Evolutionary conservation across 2,797 vertebrate species (phyloP).

Genomic region (Onychomys torridus): DNA sequence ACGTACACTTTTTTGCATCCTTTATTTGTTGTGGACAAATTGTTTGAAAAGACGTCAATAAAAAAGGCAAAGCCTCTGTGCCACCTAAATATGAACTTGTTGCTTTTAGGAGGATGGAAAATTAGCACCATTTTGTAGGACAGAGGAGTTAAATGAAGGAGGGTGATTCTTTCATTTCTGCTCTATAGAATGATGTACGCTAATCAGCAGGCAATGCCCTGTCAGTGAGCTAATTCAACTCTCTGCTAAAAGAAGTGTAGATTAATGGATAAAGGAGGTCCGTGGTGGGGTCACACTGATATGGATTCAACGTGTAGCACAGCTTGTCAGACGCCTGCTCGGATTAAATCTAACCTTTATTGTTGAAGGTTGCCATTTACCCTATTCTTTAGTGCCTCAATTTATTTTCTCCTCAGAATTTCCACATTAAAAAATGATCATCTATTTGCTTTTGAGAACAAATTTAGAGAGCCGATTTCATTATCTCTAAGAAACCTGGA

Average conservation of each 20-base stretch:
- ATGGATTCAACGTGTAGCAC: constrained; percentile 94
- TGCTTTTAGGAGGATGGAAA: constrained; percentile 88
- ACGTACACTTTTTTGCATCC: constrained; percentile 31
- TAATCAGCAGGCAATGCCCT: constrained; percentile 95
- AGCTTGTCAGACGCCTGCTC: constrained; percentile 98
- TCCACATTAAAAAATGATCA: constrained; percentile 94
- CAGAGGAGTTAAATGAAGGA: constrained; percentile 90
- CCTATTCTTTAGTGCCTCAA: constrained; percentile 94
- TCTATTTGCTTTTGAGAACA: constrained; percentile 92
- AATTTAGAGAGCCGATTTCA: constrained; percentile 90
- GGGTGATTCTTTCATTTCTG: constrained; percentile 90
- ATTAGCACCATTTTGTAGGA: constrained; percentile 90
- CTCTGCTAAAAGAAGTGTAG: constrained; percentile 97
- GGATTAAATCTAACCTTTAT: constrained; percentile 97
- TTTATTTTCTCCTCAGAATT: constrained; percentile 93
- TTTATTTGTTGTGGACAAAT: constrained; percentile 65
- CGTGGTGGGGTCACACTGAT: constrained; percentile 95
- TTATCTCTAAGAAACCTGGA: constrained; percentile 88
- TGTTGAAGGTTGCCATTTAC: constrained; percentile 99
- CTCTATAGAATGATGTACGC: constrained; percentile 92
- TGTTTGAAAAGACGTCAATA: constrained; percentile 80
- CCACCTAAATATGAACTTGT: constrained; percentile 88
- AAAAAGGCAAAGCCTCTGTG: constrained; percentile 59
- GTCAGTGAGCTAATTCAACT: constrained; percentile 96
- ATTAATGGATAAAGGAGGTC: constrained; percentile 99